Base-by-base conservation (phyloP, 92 coral and sea anemone genomes). In the Plumapathes pennacea region DNA sequence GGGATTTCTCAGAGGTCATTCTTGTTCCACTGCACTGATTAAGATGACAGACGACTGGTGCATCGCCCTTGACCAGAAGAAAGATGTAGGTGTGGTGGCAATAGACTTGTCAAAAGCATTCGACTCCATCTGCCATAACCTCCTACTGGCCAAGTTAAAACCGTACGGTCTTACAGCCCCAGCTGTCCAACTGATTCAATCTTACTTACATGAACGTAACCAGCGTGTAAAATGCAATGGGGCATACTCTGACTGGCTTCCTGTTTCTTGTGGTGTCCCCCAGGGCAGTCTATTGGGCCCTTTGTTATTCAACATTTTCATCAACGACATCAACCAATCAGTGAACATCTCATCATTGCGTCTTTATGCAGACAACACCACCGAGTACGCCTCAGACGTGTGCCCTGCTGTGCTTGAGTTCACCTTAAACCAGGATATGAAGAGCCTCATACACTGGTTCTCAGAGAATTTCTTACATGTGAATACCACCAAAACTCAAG, bases 211-310 rank as follows among this genome's bases (percentile, higher is more conserved):
- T 11, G 53, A 67, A 17, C 52, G 73, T 22, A 40, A 57, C 38
- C 85, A 78, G 48, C 33, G 67, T 61, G 78, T 78, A 11, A 78
- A 69, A 45, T 78, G 78, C 46, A 69, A 78, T 45, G 77, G 85
- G 28, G 53, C 13, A 21, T 70, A 38, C 41, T 78, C 85, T 5
- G 72, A 62, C 12, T 78, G 78, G 71, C 85, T 77, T 4, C 54
- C 78, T n/a, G 53, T 78, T 30, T 57, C 50, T 20, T 54, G 76
- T 73, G 60, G 77, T 32, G 58, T 78, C 51, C 68, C 80, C 46
- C 63, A 63, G 47, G 69, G 86, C 26, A 78, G 78, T 50, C 37
- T 78, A 25, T 57, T 69, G 54, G 72, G 66, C 47, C 67, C 60
- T 17, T 54, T 38, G 46, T 46, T 61, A 14, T 79, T 71, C 33